Evolutionary conservation across 2,888 invertebrate species (phyloP).

Genomic region (Cactoblastis cactorum): DNA sequence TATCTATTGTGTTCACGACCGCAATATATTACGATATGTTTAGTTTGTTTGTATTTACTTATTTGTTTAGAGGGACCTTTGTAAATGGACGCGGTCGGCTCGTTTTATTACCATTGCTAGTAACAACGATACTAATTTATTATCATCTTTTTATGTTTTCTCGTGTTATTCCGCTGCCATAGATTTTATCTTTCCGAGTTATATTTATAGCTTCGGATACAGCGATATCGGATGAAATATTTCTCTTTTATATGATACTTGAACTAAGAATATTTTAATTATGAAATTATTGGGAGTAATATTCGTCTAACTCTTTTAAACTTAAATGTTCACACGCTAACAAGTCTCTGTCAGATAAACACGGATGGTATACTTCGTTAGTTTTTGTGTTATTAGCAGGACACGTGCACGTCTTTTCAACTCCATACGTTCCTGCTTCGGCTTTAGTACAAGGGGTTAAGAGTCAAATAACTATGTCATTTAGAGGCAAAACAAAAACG

Average conservation of each 20-base stretch:
- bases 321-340: slow-evolving; percentile 9
- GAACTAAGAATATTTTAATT: slow-evolving; percentile 4
- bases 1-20: slow-evolving; percentile 41
- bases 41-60: slow-evolving; percentile 42
- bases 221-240: slow-evolving; percentile 9
- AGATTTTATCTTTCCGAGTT: slow-evolving; percentile 27
- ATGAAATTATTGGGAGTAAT: too few relatives aligned
- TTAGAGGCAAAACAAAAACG: slow-evolving; percentile 22
- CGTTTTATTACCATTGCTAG: slow-evolving; percentile 37
- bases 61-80: slow-evolving; percentile 42
- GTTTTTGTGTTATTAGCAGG: slow-evolving; percentile 43
- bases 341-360: slow-evolving; percentile 24
- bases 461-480: slow-evolving; percentile 9
- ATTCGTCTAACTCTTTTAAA: too few relatives aligned
- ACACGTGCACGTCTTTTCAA: slow-evolving; percentile 43
- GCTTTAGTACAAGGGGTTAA: slow-evolving; percentile 17
- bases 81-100: slow-evolving; percentile 38
- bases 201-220: slow-evolving; percentile 24
- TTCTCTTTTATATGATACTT: slow-evolving; percentile 2
- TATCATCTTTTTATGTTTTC: slow-evolving; percentile 23
- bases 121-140: slow-evolving; percentile 22
- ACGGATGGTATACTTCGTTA: slow-evolving; percentile 40
- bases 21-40: slow-evolving; percentile 39
- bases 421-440: slow-evolving; percentile 27
- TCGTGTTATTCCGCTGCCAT: slow-evolving; percentile 24